These are phyloP conservation scores for Staurois parvus DNA, from an alignment of 2,797 vertebrate species.

Conservation along the genomic window DNA sequence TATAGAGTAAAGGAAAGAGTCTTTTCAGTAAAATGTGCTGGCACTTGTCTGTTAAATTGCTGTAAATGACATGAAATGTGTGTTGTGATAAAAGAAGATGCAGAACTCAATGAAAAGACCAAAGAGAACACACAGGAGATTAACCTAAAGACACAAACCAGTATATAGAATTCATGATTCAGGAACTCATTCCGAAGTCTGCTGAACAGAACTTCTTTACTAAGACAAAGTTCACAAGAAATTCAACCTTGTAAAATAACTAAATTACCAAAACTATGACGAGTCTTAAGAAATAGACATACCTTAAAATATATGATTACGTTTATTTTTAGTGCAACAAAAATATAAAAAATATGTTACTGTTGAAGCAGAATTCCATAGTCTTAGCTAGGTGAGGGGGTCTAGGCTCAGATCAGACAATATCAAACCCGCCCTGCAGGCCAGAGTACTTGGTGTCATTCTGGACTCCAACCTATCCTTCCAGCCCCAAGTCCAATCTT, in stretches of 20 bases:
- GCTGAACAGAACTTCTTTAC: neutral
- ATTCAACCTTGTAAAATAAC: neutral
- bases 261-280: neutral
- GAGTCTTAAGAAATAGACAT: too few species aligned
- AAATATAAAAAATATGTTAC: too few species aligned
- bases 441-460: too few species aligned
- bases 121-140: constrained; percentile 51
- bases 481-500: too few species aligned
- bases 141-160: constrained; percentile 43
- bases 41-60: constrained; percentile 58
- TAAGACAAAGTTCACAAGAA: neutral
- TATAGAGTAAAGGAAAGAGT: constrained; percentile 26
- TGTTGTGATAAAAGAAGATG: constrained; percentile 51
- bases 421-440: too few species aligned
- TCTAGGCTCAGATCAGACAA: too few species aligned
- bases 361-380: too few species aligned
- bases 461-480: too few species aligned
- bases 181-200: constrained; percentile 19
- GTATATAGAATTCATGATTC: constrained; percentile 42
- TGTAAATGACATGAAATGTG: constrained; percentile 33
- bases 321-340: too few species aligned
- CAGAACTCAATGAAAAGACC: constrained; percentile 55
- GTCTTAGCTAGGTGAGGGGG: too few species aligned
- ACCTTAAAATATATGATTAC: too few species aligned
- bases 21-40: constrained; percentile 51